Percentiles rank a stretch among this genome's conserved stretches.
Conservation (phyloP, 2,113 vertebrate species). For the Aegypius monachus region DNA sequence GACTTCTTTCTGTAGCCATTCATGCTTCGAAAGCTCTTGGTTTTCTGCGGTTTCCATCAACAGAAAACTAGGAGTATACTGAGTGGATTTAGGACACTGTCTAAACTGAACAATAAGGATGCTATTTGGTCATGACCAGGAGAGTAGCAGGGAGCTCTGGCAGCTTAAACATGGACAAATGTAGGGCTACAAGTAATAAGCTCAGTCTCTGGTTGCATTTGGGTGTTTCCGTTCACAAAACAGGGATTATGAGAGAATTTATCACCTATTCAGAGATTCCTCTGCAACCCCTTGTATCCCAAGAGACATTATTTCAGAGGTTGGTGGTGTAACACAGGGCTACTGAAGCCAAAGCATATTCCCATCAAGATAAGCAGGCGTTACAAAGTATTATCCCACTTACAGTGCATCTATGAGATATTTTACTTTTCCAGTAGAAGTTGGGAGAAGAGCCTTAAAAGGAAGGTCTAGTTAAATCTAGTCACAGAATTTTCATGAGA, state of each 20-base stretch:
- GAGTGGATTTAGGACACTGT: background rate
- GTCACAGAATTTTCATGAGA: background rate
- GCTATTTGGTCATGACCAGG: background rate
- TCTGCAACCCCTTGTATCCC: background rate
- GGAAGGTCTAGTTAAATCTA: background rate
- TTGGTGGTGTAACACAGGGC: background rate
- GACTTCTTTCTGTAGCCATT: background rate
- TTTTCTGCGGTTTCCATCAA: background rate
- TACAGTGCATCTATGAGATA: background rate
- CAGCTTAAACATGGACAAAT: background rate
- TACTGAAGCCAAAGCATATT: background rate
- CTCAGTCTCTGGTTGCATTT: background rate
- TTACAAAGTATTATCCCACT: too few species aligned
- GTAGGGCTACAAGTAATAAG: background rate
- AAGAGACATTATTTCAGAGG: background rate
- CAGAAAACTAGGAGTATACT: accelerated
- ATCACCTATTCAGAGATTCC: background rate
- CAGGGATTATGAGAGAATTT: background rate
- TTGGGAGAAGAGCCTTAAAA: background rate
- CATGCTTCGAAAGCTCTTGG: background rate
- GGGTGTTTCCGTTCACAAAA: background rate
- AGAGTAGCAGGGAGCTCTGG: background rate
- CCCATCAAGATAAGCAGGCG: background rate
- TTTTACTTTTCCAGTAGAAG: background rate
- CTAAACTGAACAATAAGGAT: background rate